These are phyloP conservation scores for Eumacrocentrus americanus DNA, from an alignment of 2,888 invertebrate genomes.

Conservation along the genomic window DNA sequence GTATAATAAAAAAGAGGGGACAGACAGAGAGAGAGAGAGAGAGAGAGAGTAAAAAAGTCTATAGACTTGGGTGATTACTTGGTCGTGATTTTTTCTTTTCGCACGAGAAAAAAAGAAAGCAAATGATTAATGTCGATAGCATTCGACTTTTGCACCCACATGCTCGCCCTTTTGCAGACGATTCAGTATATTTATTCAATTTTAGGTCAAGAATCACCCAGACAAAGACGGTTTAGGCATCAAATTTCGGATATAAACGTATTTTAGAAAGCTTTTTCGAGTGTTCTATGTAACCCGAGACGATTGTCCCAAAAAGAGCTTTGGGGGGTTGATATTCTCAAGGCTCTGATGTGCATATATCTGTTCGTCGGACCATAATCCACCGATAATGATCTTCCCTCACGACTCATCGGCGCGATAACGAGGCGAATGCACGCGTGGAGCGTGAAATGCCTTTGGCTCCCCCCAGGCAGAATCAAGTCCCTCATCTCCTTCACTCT, in stretches of 20 bases:
- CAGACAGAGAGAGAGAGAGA: not conserved
- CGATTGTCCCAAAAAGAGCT: not conserved
- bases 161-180: not conserved
- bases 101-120: not conserved
- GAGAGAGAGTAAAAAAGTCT: not conserved
- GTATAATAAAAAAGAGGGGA: not conserved
- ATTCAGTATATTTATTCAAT: not conserved
- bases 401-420: constrained; percentile 21
- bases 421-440: constrained; percentile 13
- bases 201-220: not conserved
- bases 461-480: constrained; percentile 10
- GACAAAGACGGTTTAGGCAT: not conserved
- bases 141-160: not conserved
- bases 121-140: constrained; percentile 23
- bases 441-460: constrained; percentile 16
- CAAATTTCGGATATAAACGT: not conserved
- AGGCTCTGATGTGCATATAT: not conserved
- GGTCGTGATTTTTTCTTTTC: constrained; percentile 9
- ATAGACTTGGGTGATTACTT: constrained; percentile 14
- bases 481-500: constrained; percentile 3
- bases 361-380: constrained; percentile 5
- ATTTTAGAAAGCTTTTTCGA: not conserved
- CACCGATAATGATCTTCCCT: constrained; percentile 14
- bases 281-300: not conserved
- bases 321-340: not conserved